phyloP scores from a whole-genome alignment of 2,797 vertebrate species.

The Dipus sagitta region DNA sequence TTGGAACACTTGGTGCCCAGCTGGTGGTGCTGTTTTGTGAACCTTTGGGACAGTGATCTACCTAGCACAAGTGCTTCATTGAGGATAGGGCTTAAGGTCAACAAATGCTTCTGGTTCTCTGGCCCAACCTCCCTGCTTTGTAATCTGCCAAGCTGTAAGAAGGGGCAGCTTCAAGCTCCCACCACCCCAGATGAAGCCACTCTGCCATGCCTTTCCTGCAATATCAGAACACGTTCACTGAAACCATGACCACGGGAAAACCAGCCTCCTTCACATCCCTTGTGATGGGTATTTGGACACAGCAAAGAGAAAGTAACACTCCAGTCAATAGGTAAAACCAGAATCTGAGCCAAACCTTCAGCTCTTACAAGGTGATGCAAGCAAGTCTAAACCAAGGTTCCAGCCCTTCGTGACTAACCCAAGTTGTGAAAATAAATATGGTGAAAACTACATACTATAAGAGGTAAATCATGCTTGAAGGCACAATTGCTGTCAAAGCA shows the following conservation, averaged over 20 bases:
- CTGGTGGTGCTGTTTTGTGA: neutral
- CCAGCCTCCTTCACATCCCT: neutral
- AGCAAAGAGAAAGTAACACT: neutral
- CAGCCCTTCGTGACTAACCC: neutral
- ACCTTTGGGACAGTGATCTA: too few species aligned
- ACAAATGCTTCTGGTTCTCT: too few species aligned
- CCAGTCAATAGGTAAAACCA: neutral
- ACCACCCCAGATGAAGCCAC: neutral
- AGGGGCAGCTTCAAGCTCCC: too few species aligned
- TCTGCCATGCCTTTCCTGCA: neutral
- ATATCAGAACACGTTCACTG: neutral
- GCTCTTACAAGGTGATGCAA: neutral
- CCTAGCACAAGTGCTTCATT: neutral
- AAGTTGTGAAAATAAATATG: constrained; percentile 59
- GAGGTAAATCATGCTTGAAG: constrained; percentile 57
- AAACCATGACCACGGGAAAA: neutral
- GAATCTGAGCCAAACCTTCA: constrained; percentile 15
- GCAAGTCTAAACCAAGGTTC: neutral
- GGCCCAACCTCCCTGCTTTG: too few species aligned
- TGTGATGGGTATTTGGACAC: neutral
- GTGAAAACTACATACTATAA: neutral
- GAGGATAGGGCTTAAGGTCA: accelerated
- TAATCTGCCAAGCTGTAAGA: too few species aligned
- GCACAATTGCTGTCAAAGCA: constrained; percentile 50
- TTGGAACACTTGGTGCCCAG: neutral